Conservation (phyloP, 2,888 invertebrate species). For the Ochropleura plecta region DNA sequence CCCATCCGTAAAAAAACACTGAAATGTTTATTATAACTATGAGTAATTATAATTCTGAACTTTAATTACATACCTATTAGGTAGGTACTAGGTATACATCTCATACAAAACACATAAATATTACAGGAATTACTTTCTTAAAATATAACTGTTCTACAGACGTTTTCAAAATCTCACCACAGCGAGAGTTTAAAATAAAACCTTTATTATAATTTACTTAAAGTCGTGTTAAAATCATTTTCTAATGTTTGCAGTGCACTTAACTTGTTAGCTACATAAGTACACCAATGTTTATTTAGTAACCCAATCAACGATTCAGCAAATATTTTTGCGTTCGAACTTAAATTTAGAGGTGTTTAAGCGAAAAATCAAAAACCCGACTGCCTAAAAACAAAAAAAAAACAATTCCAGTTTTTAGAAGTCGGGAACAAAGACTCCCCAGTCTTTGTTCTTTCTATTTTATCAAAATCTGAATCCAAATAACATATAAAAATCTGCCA, state of each 20-base stretch:
- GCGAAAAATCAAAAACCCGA: neutral
- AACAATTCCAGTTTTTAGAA: too few relatives aligned
- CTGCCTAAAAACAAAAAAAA: too few relatives aligned
- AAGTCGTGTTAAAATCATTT: slow-evolving; percentile 13
- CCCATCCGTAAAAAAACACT: too few relatives aligned
- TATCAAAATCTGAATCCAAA: too few relatives aligned
- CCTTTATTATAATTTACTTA: slow-evolving; percentile 16
- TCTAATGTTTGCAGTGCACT: slow-evolving; percentile 52
- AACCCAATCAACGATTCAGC: slow-evolving; percentile 59
- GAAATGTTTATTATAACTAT: too few relatives aligned
- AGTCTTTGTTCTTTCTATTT: too few relatives aligned
- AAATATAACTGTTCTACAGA: neutral
- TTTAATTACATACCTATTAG: neutral
- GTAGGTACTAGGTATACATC: neutral
- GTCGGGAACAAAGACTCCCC: too few relatives aligned
- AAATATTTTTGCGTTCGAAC: slow-evolving; percentile 47
- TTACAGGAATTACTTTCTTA: slow-evolving; percentile 2
- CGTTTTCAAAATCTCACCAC: neutral
- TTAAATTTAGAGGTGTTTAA: slow-evolving; percentile 33
- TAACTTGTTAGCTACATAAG: slow-evolving; percentile 62
- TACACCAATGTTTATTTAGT: slow-evolving; percentile 64
- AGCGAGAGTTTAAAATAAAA: neutral
- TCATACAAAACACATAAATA: neutral
- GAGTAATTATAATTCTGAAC: neutral
- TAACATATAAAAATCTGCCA: too few relatives aligned